Percentiles rank a stretch among this genome's conserved stretches.
phyloP scores from a whole-genome alignment of 2,113 vertebrate genomes.

The Furnarius figulus region DNA sequence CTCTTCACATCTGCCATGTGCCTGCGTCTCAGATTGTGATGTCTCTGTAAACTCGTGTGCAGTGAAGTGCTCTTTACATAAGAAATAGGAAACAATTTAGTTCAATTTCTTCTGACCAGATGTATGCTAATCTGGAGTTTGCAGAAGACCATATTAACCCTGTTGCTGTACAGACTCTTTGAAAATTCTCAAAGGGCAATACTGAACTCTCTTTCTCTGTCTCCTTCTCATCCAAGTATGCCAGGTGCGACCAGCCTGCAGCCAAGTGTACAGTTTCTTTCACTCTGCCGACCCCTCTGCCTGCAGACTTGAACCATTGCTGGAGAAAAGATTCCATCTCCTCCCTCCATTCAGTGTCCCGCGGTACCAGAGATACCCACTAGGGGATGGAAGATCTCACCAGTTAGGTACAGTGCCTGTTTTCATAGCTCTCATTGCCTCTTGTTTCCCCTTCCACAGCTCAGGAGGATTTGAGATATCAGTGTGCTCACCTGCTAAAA shows the following conservation, averaged over 20 bases:
- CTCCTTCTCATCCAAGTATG: slow-evolving; percentile 56
- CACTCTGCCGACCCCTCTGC: slow-evolving; percentile 83
- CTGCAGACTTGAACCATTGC: slow-evolving; percentile 77
- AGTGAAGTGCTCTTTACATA: neutral
- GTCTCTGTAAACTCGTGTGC: neutral
- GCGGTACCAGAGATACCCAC: slow-evolving; percentile 80
- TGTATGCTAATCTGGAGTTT: neutral
- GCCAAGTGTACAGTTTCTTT: slow-evolving; percentile 84
- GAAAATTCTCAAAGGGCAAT: neutral
- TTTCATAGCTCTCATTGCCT: neutral
- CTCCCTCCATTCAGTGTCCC: slow-evolving; percentile 80
- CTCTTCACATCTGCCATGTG: neutral
- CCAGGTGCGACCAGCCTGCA: slow-evolving; percentile 80
- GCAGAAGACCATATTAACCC: neutral
- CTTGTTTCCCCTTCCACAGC: neutral
- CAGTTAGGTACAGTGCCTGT: slow-evolving; percentile 73
- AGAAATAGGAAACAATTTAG: neutral
- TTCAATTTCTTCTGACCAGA: neutral
- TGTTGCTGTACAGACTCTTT: neutral
- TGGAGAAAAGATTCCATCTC: slow-evolving; percentile 81
- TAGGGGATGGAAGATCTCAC: slow-evolving; percentile 79
- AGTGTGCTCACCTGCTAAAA: neutral
- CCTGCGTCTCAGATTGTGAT: neutral
- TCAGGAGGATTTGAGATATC: neutral
- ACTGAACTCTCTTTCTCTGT: neutral